Base-by-base conservation (phyloP, 2,888 invertebrate genomes). In the Leptopilina myrica region DNA sequence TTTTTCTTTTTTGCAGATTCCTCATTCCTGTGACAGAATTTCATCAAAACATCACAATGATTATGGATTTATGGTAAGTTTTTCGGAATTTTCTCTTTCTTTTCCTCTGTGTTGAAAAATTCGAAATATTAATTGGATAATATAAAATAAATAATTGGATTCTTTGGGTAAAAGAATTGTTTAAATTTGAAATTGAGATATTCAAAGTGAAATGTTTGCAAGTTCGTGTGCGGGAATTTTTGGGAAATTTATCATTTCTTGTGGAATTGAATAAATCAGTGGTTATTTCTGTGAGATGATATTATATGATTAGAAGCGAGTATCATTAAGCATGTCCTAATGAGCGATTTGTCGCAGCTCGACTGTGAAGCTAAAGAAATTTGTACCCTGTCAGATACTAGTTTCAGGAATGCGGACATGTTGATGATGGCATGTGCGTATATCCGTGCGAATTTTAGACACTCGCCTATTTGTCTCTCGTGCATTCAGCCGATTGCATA, bases 31-130 rank as follows among this genome's bases (percentile, higher is more conserved):
- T 81, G 79, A 77, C 78, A 80, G 77, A 79, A 81, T 80, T 80
- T 85, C 77, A 80, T 75, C 84, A 78, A 85, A 76, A 86, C 76
- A 85, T 83, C 88, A 88, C 86, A 86, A 90, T 90, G 90, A 87
- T 85, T 83, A 81, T 73, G 82, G 79, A 83, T 86, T 90, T 90
- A 90, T 90, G 90, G 90, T 90, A 80, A 90, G 89, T 85, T 76
- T 8, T 0, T 15, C 9, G 20, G 20, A 20, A 7, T n/a, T 59
- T 14, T 20, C n/a, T 20, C 0, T 20, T 20, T 20, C 1, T 20
- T 20, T 20, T 20, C 20, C 1, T 20, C 20, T 20, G 1, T 20
- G 20, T 20, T 20, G 20, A 20, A 20, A 20, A 20, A 20, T 20
- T 20, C 20, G 20, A 20, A 20, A 20, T 20, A 20, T 1, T 0